Percentiles rank a stretch among this genome's conserved stretches.
Conservation (phyloP, 2,888 invertebrate species). For the Phyllotreta cruciferae region DNA sequence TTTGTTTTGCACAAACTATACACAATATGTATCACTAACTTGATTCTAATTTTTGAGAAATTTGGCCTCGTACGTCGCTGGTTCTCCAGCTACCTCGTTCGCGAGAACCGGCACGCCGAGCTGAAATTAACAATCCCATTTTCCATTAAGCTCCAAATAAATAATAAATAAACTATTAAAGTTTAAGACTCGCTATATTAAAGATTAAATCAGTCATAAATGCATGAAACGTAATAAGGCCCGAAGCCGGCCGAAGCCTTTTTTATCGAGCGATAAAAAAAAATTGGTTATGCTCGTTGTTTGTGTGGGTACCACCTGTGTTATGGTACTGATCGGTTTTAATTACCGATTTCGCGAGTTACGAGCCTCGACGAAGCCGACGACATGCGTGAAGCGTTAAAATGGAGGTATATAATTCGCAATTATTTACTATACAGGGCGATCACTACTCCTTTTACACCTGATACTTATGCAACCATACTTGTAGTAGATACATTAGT, state of each 20-base stretch:
- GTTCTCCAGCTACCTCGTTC: conserved; percentile 11
- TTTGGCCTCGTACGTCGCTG: not conserved
- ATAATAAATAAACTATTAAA: conserved; percentile 55
- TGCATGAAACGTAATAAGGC: conserved; percentile 51
- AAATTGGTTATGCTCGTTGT: conserved; percentile 56
- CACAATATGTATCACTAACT: no score
- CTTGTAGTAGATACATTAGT: no score
- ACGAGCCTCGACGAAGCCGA: conserved; percentile 42
- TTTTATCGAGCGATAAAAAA: conserved; percentile 53
- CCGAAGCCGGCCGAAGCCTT: conserved; percentile 57
- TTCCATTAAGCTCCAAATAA: conserved; percentile 46
- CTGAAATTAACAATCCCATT: conserved; percentile 39
- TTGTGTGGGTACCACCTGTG: conserved; percentile 52
- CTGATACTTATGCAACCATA: no score
- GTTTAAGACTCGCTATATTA: conserved; percentile 56
- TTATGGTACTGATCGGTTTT: conserved; percentile 50
- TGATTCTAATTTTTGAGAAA: no score
- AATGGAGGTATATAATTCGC: conserved; percentile 1
- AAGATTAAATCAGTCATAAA: conserved; percentile 57
- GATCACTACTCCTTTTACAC: no score
- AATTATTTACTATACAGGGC: no score
- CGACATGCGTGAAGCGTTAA: conserved; percentile 29
- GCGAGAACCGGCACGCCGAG: conserved; percentile 22
- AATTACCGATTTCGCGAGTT: conserved; percentile 53
- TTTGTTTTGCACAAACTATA: no score